These are phyloP conservation scores for Antheraea pernyi DNA, from an alignment of 1,140 invertebrate species.

Conservation along the genomic window DNA sequence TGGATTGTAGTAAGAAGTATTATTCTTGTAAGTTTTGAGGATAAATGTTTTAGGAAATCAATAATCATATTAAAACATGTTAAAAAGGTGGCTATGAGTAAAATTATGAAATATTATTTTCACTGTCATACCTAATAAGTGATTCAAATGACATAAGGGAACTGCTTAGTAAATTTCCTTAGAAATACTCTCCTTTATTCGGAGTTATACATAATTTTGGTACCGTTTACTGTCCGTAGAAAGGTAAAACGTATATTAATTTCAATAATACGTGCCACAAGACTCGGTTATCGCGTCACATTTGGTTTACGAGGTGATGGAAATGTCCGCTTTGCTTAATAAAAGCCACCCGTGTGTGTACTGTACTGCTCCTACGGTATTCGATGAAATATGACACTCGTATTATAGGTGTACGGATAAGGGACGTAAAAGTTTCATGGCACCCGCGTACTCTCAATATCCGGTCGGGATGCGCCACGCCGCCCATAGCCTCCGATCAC, in stretches of 20 bases:
- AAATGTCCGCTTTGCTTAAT: conserved; percentile 31
- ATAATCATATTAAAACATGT: too few relatives aligned
- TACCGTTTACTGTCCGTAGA: not conserved
- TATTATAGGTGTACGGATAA: conserved; percentile 35
- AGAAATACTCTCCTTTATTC: too few relatives aligned
- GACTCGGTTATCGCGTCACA: conserved; percentile 10
- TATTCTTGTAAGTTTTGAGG: too few relatives aligned
- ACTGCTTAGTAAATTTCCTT: too few relatives aligned
- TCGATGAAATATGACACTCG: conserved; percentile 33
- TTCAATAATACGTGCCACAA: not conserved
- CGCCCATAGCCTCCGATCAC: not conserved
- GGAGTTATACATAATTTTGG: not conserved
- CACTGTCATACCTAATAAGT: too few relatives aligned
- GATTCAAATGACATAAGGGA: too few relatives aligned
- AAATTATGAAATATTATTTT: too few relatives aligned
- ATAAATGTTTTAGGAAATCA: too few relatives aligned
- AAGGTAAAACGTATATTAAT: not conserved
- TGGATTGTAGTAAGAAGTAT: too few relatives aligned
- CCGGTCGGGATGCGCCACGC: conserved; percentile 20
- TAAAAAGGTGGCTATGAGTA: too few relatives aligned
- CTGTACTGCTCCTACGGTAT: conserved; percentile 17
- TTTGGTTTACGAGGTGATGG: conserved; percentile 31
- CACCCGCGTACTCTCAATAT: conserved; percentile 27
- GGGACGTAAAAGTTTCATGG: conserved; percentile 36
- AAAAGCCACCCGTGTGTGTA: conserved; percentile 23